A percentile compares a stretch with the other conserved stretches of the same genome.
Conservation (phyloP, 2,113 vertebrate genomes). For the Phycodurus eques region DNA sequence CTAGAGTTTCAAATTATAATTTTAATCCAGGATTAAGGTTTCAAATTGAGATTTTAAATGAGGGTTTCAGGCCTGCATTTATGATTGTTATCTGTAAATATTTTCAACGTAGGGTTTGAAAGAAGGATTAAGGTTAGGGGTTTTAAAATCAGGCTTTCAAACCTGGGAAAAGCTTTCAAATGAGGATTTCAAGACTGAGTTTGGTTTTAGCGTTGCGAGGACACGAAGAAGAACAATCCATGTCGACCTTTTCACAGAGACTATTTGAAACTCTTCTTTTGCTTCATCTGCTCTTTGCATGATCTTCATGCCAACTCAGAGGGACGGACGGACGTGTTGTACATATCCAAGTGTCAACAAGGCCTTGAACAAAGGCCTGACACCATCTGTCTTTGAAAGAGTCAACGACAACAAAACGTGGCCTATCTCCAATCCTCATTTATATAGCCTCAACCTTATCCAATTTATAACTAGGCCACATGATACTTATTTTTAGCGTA, state of each 20-base stretch:
- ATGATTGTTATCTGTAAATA: no score
- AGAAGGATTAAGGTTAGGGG: no score
- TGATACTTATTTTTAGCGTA: constrained; percentile 51
- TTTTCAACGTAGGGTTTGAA: no score
- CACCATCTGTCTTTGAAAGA: constrained; percentile 22
- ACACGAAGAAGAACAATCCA: constrained; percentile 37
- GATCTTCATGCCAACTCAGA: constrained; percentile 18
- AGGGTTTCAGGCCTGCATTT: no score
- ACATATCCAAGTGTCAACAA: neutral
- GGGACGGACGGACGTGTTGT: neutral
- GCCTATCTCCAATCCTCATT: constrained; percentile 20
- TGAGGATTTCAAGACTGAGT: constrained; percentile 10
- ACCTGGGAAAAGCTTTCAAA: no score
- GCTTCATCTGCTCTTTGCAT: constrained; percentile 1
- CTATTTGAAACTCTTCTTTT: neutral
- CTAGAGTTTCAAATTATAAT: no score
- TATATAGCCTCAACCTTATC: constrained; percentile 37
- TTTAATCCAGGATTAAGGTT: no score
- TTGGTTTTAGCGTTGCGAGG: neutral
- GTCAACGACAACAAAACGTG: constrained; percentile 37
- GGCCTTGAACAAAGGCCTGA: constrained; percentile 3
- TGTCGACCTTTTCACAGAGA: constrained; percentile 42
- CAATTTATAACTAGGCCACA: constrained; percentile 46
- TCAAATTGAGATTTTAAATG: no score
- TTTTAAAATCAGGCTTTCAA: neutral